Evolutionary conservation across 2,888 invertebrate species (phyloP).

Genomic region (Macropis europaea): DNA sequence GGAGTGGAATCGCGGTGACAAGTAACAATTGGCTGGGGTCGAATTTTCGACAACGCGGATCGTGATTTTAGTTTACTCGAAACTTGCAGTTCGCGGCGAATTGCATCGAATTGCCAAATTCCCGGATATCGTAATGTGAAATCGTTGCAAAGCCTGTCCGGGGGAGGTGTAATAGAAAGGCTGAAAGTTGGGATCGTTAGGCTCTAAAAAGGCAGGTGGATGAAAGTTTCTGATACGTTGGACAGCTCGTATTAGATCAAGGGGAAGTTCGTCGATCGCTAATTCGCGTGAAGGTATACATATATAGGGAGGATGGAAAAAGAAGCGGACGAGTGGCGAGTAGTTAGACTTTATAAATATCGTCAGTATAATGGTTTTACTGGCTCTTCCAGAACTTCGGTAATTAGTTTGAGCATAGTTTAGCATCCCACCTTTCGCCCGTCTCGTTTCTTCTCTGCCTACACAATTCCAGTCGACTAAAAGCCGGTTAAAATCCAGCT

Average conservation of each 20-base stretch:
- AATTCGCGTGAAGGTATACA: constrained; percentile 29
- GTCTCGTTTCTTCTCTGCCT: constrained; percentile 28
- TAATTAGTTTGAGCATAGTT: constrained; percentile 65
- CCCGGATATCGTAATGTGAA: neutral
- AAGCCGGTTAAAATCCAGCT: constrained; percentile 23
- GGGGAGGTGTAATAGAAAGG: constrained; percentile 1
- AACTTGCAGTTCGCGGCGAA: neutral
- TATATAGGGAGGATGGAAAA: neutral
- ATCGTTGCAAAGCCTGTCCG: neutral
- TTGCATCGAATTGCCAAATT: constrained; percentile 1
- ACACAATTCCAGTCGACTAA: constrained; percentile 14
- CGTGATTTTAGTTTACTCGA: no score
- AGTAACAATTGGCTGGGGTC: neutral
- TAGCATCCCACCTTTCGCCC: constrained; percentile 37
- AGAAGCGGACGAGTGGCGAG: constrained; percentile 15
- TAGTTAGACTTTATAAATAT: constrained; percentile 57
- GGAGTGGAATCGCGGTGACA: neutral
- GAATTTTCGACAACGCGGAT: neutral
- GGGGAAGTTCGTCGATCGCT: constrained; percentile 31
- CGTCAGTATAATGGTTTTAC: constrained; percentile 58
- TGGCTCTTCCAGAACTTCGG: constrained; percentile 49
- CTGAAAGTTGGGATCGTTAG: constrained; percentile 11
- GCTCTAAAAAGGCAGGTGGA: neutral
- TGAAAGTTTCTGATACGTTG: constrained; percentile 30
- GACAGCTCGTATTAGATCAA: constrained; percentile 44